These are phyloP conservation scores for Lithophane socia DNA, from an alignment of 2,888 invertebrate genomes.

Conservation along the genomic window DNA sequence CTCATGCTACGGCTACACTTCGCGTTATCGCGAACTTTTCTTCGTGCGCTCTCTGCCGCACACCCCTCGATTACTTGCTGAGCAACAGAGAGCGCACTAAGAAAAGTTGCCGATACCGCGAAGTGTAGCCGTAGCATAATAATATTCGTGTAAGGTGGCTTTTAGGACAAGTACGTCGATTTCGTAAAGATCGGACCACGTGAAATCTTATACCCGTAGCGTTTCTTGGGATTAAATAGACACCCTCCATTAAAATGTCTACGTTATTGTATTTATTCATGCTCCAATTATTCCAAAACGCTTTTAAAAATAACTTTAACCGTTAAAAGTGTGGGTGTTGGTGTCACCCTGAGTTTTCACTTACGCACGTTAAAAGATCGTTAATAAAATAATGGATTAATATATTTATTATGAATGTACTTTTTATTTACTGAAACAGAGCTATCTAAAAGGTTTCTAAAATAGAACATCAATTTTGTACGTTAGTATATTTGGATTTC, in stretches of 20 bases:
- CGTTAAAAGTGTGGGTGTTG: conserved; percentile 23
- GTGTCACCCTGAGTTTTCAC: conserved; percentile 20
- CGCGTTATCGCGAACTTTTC: too few relatives aligned
- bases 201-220: conserved; percentile 47
- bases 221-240: conserved; percentile 36
- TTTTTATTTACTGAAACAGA: conserved; percentile 7
- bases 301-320: conserved; percentile 45
- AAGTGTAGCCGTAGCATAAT: too few relatives aligned
- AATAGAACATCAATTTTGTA: neutral
- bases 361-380: conserved; percentile 16
- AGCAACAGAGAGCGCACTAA: too few relatives aligned
- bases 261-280: conserved; percentile 50
- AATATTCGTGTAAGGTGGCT: conserved; percentile 23
- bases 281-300: conserved; percentile 44
- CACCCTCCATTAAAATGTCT: conserved; percentile 47
- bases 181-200: conserved; percentile 24
- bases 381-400: conserved; percentile 16
- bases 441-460: neutral
- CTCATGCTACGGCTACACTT: too few relatives aligned
- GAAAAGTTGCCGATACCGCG: too few relatives aligned
- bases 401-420: neutral
- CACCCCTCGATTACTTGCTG: too few relatives aligned
- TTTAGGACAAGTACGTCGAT: conserved; percentile 42
- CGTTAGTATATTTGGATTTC: neutral
- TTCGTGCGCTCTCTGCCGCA: too few relatives aligned